These are phyloP conservation scores for Physella acuta DNA, from an alignment of 1,140 invertebrate genomes.

Conservation along the genomic window DNA sequence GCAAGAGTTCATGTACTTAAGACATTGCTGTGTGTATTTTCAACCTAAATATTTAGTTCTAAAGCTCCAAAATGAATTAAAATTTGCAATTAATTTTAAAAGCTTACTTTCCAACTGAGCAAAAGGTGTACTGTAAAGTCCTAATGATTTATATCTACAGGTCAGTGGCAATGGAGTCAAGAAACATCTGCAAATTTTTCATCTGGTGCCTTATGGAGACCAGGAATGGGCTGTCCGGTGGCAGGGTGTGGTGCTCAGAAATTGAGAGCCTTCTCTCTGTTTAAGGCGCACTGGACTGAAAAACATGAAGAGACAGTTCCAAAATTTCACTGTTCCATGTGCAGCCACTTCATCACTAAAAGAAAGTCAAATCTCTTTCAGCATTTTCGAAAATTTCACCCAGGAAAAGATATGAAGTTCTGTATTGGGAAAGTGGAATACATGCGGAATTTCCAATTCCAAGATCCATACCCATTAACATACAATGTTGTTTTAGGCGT, in stretches of 20 bases:
- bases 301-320: slow-evolving; percentile 18
- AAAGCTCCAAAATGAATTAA: too few species aligned
- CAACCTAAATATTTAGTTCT: too few species aligned
- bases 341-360: slow-evolving; percentile 1
- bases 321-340: slow-evolving; percentile 16
- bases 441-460: slow-evolving; percentile 1
- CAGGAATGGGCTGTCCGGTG: slow-evolving; percentile 17
- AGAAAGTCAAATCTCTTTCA: slow-evolving; percentile 5
- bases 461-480: slow-evolving; percentile 17
- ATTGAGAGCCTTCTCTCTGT: neutral
- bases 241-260: slow-evolving; percentile 7
- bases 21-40: too few species aligned
- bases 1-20: too few species aligned
- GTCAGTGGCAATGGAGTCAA: neutral
- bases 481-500: neutral
- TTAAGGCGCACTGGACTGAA: slow-evolving; percentile 13
- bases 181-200: too few species aligned
- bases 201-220: neutral
- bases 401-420: neutral
- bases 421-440: slow-evolving; percentile 10
- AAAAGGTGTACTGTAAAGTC: too few species aligned
- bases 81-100: too few species aligned
- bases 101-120: too few species aligned
- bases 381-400: slow-evolving; percentile 7
- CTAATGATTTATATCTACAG: slow-evolving; percentile 10